Conservation (phyloP, 1,140 invertebrate genomes). For the Zaprionus capensis region DNA sequence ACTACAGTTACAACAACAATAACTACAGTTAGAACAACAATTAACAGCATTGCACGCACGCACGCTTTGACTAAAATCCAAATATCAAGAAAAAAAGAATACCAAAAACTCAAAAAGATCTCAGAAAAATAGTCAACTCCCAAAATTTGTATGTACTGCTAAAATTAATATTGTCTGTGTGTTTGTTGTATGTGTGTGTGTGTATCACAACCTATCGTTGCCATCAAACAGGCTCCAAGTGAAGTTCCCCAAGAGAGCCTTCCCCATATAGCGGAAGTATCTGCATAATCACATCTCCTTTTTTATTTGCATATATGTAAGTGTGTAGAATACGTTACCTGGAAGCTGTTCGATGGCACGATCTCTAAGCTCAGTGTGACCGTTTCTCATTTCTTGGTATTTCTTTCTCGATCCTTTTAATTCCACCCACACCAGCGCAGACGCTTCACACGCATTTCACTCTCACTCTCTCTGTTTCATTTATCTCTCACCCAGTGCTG, state of each 20-base stretch:
- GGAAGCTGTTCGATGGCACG: slow-evolving; percentile 19
- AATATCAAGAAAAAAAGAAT: slow-evolving; percentile 28
- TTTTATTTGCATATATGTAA: no score
- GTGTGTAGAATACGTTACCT: not conserved
- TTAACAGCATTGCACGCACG: slow-evolving; percentile 56
- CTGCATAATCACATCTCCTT: no score
- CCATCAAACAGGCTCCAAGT: not conserved
- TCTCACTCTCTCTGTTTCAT: not conserved
- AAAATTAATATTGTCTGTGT: slow-evolving; percentile 32
- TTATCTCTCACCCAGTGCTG: not conserved
- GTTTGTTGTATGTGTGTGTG: slow-evolving; percentile 22
- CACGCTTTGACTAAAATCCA: slow-evolving; percentile 41
- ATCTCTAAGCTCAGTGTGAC: slow-evolving; percentile 19
- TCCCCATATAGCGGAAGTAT: no score
- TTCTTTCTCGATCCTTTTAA: slow-evolving; percentile 10
- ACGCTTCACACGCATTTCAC: not conserved
- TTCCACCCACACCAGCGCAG: not conserved
- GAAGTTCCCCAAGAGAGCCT: no score
- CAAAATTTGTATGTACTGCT: slow-evolving; percentile 74
- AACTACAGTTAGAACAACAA: slow-evolving; percentile 16
- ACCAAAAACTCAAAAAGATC: slow-evolving; percentile 12
- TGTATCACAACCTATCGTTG: not conserved
- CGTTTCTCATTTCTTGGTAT: slow-evolving; percentile 24
- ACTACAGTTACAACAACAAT: slow-evolving; percentile 32
- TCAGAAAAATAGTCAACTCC: slow-evolving; percentile 39